Conservation (phyloP, 2,888 invertebrate genomes). For the Pomacea canaliculata region DNA sequence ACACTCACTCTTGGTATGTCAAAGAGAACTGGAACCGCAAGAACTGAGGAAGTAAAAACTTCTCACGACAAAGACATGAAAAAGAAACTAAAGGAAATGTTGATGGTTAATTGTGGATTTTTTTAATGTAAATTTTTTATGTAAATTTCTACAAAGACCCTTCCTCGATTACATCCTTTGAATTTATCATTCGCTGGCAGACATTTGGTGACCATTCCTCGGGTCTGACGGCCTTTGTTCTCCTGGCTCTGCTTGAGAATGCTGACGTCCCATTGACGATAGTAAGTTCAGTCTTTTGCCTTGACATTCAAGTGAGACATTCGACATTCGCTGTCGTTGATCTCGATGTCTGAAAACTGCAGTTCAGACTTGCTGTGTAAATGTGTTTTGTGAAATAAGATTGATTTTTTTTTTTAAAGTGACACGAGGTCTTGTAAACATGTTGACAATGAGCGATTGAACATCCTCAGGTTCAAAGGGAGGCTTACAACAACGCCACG, state of each 20-base stretch:
- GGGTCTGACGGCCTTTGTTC: conserved; percentile 57
- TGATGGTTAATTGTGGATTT: no score
- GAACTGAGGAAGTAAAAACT: no score
- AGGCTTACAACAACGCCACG: conserved; percentile 25
- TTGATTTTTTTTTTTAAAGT: not conserved
- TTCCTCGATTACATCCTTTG: no score
- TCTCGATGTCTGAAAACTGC: not conserved
- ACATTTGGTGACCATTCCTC: conserved; percentile 40
- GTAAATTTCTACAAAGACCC: no score
- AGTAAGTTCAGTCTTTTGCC: not conserved
- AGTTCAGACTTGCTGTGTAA: not conserved
- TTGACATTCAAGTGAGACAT: not conserved
- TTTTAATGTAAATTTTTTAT: no score
- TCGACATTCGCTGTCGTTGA: not conserved
- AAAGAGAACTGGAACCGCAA: not conserved
- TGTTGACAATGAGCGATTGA: not conserved
- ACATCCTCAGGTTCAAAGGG: not conserved
- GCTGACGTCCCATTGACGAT: conserved; percentile 10
- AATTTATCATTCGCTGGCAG: conserved; percentile 13
- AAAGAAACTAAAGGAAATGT: no score
- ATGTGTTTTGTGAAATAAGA: no score
- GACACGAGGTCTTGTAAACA: not conserved
- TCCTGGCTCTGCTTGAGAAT: conserved; percentile 41
- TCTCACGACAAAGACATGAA: no score
- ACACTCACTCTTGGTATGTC: not conserved